These are phyloP conservation scores for Chalcis sispes DNA, from an alignment of 2,888 invertebrate species.

Conservation along the genomic window DNA sequence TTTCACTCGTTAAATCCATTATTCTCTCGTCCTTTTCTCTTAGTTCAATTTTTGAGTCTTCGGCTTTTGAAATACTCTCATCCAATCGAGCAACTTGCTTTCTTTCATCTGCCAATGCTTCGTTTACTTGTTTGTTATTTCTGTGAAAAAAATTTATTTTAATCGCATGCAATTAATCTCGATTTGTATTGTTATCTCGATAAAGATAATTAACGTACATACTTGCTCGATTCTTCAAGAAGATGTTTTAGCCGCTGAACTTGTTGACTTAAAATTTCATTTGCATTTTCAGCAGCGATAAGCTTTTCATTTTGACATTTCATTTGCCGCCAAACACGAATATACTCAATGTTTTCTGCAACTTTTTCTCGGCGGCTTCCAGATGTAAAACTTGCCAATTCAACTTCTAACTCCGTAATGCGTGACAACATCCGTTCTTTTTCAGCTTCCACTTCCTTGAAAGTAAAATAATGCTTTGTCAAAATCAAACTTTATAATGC, in stretches of 20 bases:
- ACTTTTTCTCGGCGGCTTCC: slow-evolving; percentile 69
- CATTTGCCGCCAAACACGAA: slow-evolving; percentile 71
- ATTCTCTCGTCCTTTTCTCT: slow-evolving; percentile 71
- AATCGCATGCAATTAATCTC: no score
- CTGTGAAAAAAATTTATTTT: slow-evolving; percentile 57
- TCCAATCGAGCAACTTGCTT: slow-evolving; percentile 66
- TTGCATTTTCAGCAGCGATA: slow-evolving; percentile 61
- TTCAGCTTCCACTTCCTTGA: slow-evolving; percentile 68
- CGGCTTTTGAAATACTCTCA: slow-evolving; percentile 62
- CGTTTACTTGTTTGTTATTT: slow-evolving; percentile 63
- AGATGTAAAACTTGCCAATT: slow-evolving; percentile 61
- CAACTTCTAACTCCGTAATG: slow-evolving; percentile 67
- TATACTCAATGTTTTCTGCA: slow-evolving; percentile 73
- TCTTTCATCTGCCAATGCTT: slow-evolving; percentile 64
- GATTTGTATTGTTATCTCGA: no score
- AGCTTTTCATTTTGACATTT: slow-evolving; percentile 71
- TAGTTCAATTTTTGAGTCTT: slow-evolving; percentile 62
- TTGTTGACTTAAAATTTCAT: slow-evolving; percentile 65
- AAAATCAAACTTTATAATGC: no score
- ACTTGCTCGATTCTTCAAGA: slow-evolving; percentile 63
- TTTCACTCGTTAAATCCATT: slow-evolving; percentile 67
- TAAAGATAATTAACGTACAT: background rate
- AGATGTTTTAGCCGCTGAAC: slow-evolving; percentile 65
- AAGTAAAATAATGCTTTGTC: no score
- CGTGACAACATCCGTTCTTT: slow-evolving; percentile 65